Percentiles rank a stretch among this genome's conserved stretches.
These are phyloP conservation scores for Polydesmus complanatus DNA, from an alignment of 2,888 invertebrate species.

Conservation along the genomic window DNA sequence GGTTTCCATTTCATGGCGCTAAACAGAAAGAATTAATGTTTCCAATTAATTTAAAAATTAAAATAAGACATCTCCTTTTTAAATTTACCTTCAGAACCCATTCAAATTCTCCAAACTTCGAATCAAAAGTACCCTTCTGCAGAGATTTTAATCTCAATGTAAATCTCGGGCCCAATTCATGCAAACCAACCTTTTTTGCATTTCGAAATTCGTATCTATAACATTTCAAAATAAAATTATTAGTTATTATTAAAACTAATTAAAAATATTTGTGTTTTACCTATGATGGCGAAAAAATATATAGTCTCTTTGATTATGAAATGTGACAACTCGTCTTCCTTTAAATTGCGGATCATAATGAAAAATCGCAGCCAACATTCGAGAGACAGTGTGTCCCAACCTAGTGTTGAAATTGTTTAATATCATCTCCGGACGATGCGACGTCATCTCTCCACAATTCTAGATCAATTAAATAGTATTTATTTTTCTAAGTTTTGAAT, in stretches of 20 bases:
- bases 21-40: too few relatives aligned
- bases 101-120: conserved; percentile 90
- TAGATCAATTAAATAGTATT: conserved; percentile 21
- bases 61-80: neutral
- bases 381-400: conserved; percentile 72
- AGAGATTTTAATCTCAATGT: conserved; percentile 81
- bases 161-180: conserved; percentile 94
- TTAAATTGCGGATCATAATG: conserved; percentile 91
- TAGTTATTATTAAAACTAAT: neutral
- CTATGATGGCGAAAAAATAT: conserved; percentile 97
- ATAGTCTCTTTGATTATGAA: conserved; percentile 98
- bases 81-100: conserved; percentile 55
- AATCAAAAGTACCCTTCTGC: conserved; percentile 94
- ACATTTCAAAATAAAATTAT: neutral
- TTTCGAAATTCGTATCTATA: conserved; percentile 70
- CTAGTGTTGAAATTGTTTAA: conserved; percentile 92
- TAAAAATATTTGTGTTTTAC: conserved; percentile 32
- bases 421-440: conserved; percentile 86
- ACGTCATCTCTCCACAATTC: conserved; percentile 51
- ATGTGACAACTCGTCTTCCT: conserved; percentile 84
- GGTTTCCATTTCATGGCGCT: conserved; percentile 86
- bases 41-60: too few relatives aligned
- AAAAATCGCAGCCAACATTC: conserved; percentile 87
- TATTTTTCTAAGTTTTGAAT: neutral
- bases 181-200: conserved; percentile 51